Base-by-base conservation (phyloP, 2,113 vertebrate genomes). In the Ciconia stormi region DNA sequence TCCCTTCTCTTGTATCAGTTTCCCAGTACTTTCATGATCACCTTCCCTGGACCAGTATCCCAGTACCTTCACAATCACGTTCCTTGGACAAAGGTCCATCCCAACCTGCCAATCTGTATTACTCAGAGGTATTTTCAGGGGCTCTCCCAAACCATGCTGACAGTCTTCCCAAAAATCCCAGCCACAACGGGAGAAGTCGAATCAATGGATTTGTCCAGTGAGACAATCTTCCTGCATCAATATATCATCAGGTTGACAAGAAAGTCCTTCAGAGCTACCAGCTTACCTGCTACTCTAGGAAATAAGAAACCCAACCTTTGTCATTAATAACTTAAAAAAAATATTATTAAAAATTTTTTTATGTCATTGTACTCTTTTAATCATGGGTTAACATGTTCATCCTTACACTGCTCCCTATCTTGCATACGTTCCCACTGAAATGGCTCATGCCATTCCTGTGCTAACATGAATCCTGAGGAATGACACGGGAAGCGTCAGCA, bases 361-460 rank as follows among this genome's bases (percentile, higher is more conserved):
- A n/a, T 47, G 42, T 49, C 38, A 49, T 40, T 27, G 12, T 20
- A 42, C 21, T 72, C 30, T 18, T 76, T 53, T 63, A 29, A 49
- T 49, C 23, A 34, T 7, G 27, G 46, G 15, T 38, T 79, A 47
- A 27, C 4, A 8, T 11, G 11, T 44, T 70, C n/a, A 38, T 8
- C 30, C 23, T 25, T 15, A 50, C 6, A 13, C 42, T 0, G 4
- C 52, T 76, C 47, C 44, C 34, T 29, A 3, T n/a, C 63, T 65
- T 4, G 2, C 7, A 2, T 0, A 15, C 4, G 4, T n/a, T 77
- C 25, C 36, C 18, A 15, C 12, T 26, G 38, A 46, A 71, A 63
- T 0, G 1, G 30, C 26, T 77, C 1, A 1, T 8, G n/a, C 22
- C 1, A 0, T 21, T 76, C 66, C 56, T 65, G 36, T 11, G 47